These are phyloP conservation scores for Uloborus plumipes DNA, from an alignment of 2,888 invertebrate genomes.

Conservation along the genomic window DNA sequence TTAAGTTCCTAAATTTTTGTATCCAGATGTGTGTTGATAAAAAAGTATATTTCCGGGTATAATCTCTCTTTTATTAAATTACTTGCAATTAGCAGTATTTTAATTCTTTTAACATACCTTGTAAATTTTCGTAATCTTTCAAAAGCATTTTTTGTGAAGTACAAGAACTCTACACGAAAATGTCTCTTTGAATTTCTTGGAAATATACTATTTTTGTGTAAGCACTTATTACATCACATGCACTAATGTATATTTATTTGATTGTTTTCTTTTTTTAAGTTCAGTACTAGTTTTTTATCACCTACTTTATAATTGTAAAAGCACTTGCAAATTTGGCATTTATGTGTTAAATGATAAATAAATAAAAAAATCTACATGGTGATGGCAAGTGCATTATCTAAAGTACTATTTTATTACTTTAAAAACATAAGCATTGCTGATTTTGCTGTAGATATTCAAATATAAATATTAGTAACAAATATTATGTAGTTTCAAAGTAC, in stretches of 20 bases:
- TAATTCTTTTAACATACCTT: too few species aligned
- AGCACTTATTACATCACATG: background rate
- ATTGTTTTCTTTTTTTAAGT: background rate
- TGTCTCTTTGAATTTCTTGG: background rate
- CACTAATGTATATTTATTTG: background rate
- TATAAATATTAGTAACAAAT: slow-evolving; percentile 36
- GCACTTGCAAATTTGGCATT: slow-evolving; percentile 3
- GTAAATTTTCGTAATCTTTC: too few species aligned
- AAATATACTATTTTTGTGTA: background rate
- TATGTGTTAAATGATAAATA: background rate
- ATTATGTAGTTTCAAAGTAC: slow-evolving; percentile 53
- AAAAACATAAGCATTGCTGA: slow-evolving; percentile 20
- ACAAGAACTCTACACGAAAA: too few species aligned
- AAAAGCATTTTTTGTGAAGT: too few species aligned
- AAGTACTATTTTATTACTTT: slow-evolving; percentile 38
- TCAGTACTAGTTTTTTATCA: too few species aligned
- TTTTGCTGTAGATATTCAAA: slow-evolving; percentile 19
- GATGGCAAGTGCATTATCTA: slow-evolving; percentile 60
- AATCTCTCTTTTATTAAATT: too few species aligned
- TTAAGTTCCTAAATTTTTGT: too few species aligned
- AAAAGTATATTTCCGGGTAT: too few species aligned
- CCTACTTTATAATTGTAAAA: background rate
- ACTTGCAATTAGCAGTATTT: too few species aligned
- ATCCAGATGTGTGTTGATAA: too few species aligned
- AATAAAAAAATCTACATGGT: slow-evolving; percentile 28